phyloP scores from a whole-genome alignment of 2,113 vertebrate genomes.

The Lota lota region DNA sequence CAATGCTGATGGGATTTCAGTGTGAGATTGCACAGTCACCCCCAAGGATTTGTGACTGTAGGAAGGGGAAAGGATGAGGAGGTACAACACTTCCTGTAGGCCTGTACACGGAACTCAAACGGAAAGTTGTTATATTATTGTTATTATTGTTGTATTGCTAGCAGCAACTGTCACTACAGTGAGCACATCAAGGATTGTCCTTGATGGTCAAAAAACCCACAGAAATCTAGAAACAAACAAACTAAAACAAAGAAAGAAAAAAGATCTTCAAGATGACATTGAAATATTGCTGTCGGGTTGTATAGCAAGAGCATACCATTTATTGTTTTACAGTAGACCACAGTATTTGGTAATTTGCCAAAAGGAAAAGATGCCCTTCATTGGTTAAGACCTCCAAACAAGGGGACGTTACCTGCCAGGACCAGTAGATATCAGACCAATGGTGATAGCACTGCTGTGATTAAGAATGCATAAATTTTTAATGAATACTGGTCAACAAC shows the following conservation, averaged over 20 bases:
- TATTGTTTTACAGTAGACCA: background rate
- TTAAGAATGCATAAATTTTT: too few species aligned
- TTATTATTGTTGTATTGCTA: slow-evolving; percentile 15
- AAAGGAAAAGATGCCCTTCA: background rate
- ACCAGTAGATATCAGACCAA: too few species aligned
- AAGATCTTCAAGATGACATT: slow-evolving; percentile 48
- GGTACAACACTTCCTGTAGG: background rate
- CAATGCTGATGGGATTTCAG: slow-evolving; percentile 47
- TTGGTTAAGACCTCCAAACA: too few species aligned
- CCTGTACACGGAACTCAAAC: background rate
- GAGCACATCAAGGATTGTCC: slow-evolving; percentile 24
- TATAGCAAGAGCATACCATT: slow-evolving; percentile 1
- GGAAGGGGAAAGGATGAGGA: background rate
- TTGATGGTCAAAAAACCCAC: slow-evolving; percentile 1
- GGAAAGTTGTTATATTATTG: too few species aligned
- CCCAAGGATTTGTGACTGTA: slow-evolving; percentile 1
- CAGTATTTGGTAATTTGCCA: background rate
- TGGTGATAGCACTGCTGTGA: too few species aligned
- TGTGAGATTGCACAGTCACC: slow-evolving; percentile 7
- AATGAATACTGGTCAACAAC: slow-evolving; percentile 80
- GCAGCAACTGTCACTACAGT: slow-evolving; percentile 19
- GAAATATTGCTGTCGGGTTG: slow-evolving; percentile 36
- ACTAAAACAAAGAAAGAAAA: slow-evolving; percentile 1
- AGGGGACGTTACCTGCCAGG: too few species aligned
- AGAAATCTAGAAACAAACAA: background rate